Conservation (phyloP, 2,888 invertebrate genomes). For the Eristalis tenax region DNA sequence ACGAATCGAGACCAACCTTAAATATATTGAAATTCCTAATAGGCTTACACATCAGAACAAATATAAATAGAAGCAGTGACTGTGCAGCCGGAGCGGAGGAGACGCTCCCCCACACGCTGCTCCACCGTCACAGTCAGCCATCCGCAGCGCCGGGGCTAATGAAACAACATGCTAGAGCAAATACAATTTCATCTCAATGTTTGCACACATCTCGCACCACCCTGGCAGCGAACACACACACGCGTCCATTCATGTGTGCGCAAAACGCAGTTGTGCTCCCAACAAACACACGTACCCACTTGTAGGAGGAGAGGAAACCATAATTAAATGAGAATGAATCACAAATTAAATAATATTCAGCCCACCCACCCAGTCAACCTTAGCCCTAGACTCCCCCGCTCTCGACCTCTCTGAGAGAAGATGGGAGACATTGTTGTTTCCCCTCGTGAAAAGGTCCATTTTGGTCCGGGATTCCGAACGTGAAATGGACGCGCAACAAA, state of each 20-base stretch:
- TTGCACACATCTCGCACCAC: constrained; percentile 1
- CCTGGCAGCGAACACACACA: neutral
- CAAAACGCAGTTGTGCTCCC: neutral
- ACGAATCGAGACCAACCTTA: neutral
- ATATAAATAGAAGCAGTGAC: constrained; percentile 4
- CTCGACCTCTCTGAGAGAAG: neutral
- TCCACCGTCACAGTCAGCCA: neutral
- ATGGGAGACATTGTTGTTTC: neutral
- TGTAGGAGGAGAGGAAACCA: constrained; percentile 27
- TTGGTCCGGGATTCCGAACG: constrained; percentile 18
- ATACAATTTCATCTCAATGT: constrained; percentile 44
- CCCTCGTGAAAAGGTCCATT: constrained; percentile 23
- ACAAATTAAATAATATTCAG: constrained; percentile 56
- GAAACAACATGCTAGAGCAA: constrained; percentile 44
- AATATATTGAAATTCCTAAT: constrained; percentile 18
- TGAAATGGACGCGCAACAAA: constrained; percentile 11
- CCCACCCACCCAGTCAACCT: neutral
- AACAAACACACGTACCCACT: neutral
- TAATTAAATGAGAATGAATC: constrained; percentile 57
- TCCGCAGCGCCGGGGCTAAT: constrained; percentile 13
- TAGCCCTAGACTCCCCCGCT: neutral
- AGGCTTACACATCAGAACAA: constrained; percentile 29
- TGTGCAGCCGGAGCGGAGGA: neutral
- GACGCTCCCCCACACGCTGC: neutral
- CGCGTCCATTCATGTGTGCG: neutral